phyloP scores from a whole-genome alignment of 2,888 invertebrate species.

The Oasisia sp. region DNA sequence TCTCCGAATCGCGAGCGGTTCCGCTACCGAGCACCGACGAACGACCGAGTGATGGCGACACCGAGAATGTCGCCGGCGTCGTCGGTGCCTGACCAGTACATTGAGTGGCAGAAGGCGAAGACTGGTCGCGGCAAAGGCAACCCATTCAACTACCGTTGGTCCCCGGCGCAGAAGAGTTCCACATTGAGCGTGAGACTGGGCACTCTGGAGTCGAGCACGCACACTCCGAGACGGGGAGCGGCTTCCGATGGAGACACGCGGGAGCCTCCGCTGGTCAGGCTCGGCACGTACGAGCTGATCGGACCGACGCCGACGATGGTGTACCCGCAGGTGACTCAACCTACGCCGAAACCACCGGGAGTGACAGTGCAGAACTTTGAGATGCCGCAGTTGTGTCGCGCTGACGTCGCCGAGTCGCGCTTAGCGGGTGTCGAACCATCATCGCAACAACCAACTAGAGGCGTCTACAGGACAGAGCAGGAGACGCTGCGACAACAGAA shows the following conservation, averaged over 20 bases:
- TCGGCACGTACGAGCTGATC: conserved; percentile 2
- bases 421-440: not conserved
- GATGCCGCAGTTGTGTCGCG: conserved; percentile 13
- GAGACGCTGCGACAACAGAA: not conserved
- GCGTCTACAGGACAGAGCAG: not conserved
- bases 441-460: not conserved
- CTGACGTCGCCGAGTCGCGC: not conserved
- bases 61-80: not conserved
- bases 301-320: not conserved
- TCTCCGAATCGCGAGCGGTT: not conserved
- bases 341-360: not conserved
- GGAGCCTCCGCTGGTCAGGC: not conserved
- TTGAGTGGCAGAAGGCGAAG: conserved; percentile 6
- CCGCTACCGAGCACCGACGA: not conserved
- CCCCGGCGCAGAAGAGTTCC: not conserved
- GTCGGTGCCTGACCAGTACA: not conserved
- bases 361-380: not conserved
- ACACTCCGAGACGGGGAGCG: not conserved
- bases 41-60: not conserved
- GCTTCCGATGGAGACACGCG: not conserved
- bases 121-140: not conserved
- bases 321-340: not conserved
- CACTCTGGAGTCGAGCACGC: not conserved
- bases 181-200: not conserved
- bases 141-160: not conserved